A percentile compares a stretch with the other conserved stretches of the same genome.
These are phyloP conservation scores for Athene cunicularia DNA, from an alignment of 2,113 vertebrate species.

Conservation along the genomic window DNA sequence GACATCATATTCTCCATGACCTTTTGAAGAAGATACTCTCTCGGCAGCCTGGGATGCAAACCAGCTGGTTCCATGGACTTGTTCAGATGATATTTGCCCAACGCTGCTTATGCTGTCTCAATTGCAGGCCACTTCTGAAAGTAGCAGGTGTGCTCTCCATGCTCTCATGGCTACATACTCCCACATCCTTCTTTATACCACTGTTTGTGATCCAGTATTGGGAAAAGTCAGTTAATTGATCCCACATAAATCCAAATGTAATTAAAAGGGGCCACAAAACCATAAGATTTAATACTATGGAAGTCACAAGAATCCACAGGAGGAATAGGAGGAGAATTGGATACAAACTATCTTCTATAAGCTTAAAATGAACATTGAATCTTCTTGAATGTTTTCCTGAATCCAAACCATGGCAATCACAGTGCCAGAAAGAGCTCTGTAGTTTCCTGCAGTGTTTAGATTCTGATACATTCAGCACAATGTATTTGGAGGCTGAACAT, in stretches of 20 bases:
- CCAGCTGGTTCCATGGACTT: neutral
- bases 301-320: neutral
- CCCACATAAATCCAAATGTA: neutral
- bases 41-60: neutral
- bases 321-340: neutral
- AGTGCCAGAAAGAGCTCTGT: neutral
- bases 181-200: neutral
- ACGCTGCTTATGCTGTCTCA: neutral
- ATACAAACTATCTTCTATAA: neutral
- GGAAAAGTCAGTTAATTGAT: neutral
- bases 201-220: neutral
- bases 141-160: neutral
- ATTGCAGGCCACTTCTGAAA: neutral
- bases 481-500: neutral
- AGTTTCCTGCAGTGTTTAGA: neutral
- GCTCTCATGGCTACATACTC: neutral
- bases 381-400: neutral
- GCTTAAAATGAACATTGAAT: neutral
- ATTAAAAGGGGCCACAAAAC: neutral
- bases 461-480: neutral
- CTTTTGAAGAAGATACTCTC: neutral
- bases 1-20: neutral
- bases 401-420: neutral
- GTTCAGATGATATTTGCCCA: neutral
- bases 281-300: rapidly evolving